These are phyloP conservation scores for Gryllus bimaculatus DNA, from an alignment of 1,140 invertebrate genomes.

Conservation along the genomic window DNA sequence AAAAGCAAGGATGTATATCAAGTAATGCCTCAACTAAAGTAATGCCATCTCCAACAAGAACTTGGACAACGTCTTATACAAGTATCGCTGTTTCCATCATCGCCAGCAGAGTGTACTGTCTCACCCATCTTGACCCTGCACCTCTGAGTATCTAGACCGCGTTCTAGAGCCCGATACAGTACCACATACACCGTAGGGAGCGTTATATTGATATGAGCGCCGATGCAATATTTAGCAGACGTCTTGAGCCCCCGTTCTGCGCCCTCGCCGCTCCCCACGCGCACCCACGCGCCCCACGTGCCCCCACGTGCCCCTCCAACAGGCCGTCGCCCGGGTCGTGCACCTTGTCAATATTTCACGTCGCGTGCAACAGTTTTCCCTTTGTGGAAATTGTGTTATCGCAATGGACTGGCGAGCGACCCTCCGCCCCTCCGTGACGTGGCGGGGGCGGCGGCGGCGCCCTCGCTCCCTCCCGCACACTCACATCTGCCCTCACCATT, in stretches of 20 bases:
- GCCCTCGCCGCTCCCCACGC: too few relatives aligned
- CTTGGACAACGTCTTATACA: too few relatives aligned
- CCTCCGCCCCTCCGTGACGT: not conserved
- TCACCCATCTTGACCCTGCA: too few relatives aligned
- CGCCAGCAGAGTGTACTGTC: too few relatives aligned
- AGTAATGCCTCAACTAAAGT: too few relatives aligned
- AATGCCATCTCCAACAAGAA: too few relatives aligned
- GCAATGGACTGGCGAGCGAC: not conserved
- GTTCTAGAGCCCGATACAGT: not conserved
- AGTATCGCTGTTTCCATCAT: too few relatives aligned
- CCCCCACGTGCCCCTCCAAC: not conserved
- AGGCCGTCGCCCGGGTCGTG: not conserved
- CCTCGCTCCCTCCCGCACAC: not conserved
- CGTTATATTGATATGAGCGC: not conserved
- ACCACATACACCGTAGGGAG: not conserved
- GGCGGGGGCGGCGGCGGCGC: not conserved
- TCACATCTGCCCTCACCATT: too few relatives aligned
- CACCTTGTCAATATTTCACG: slow-evolving; percentile 16
- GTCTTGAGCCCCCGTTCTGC: not conserved
- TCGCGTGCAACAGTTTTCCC: slow-evolving; percentile 13
- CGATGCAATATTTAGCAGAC: not conserved
- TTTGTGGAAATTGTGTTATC: slow-evolving; percentile 7
- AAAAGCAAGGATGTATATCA: too few relatives aligned
- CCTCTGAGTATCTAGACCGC: too few relatives aligned
- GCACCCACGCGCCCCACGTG: too few relatives aligned